Evolutionary conservation across 2,113 vertebrate genomes (phyloP), one percentile per base, ranked within the genome.

Genomic region (Regulus satrapa): DNA sequence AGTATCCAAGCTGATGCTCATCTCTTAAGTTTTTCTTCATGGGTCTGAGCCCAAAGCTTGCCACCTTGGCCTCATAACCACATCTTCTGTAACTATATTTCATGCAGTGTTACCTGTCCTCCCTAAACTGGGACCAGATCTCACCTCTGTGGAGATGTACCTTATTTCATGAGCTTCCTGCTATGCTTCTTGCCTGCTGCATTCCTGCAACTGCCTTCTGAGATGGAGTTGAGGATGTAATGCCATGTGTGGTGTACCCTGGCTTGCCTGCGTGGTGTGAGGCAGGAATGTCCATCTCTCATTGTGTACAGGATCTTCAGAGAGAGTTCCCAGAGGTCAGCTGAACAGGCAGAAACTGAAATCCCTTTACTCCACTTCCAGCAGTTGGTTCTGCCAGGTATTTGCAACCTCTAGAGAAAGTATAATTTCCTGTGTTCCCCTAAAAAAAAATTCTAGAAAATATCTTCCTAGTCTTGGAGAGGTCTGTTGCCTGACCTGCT

Each of bases 261-360:
- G 21, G 24, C 36, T 88, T 79, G n/a, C 29, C 32, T 68, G 15
- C 0, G 0, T 56, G 45, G 28, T 2, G 0, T 29, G n/a, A 18
- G 43, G 14, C 48, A 88, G 61, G 29, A 43, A 23, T 3, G 7
- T 2, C 36, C 8, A 7, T 79, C 58, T 52, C 32, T 72, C 15
- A 6, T 28, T 72, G 54, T 28, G 16, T 45, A 18, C 4, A 10
- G 20, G 34, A 41, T 41, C 63, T 88, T 76, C 59, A 56, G 28
- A 52, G 45, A 73, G 24, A 31, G 23, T 56, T 79, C 16, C 19
- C 3, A 10, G 20, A 61, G 24, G 5, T 38, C 32, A 34, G 7
- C 8, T 74, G 49, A 18, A 58, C 51, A 61, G 8, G 9, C 25
- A 83, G 54, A 55, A 24, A 56, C 43, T 68, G 49, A 80, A 80